A percentile compares a stretch with the other conserved stretches of the same genome.
phyloP scores from a whole-genome alignment of 2,888 invertebrate species.

The Leptopterna dolabrata region DNA sequence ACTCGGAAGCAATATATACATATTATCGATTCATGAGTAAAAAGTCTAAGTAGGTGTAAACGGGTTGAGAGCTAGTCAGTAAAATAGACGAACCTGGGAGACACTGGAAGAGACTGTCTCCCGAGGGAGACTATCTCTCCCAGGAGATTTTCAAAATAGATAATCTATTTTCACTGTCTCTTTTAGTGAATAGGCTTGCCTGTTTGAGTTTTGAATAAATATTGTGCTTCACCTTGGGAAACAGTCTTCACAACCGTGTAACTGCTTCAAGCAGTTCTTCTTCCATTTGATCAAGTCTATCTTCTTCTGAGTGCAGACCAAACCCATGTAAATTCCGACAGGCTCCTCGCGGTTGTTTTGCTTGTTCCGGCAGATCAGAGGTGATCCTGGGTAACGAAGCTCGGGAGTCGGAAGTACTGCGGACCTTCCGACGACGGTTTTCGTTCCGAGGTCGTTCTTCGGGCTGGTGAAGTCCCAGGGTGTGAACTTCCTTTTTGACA shows the following conservation, averaged over 20 bases:
- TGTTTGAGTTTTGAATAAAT: too few relatives aligned
- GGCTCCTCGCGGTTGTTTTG: not conserved
- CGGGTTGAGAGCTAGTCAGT: too few relatives aligned
- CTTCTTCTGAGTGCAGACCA: not conserved
- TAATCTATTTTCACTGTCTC: too few relatives aligned
- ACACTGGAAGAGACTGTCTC: too few relatives aligned
- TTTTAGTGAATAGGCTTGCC: too few relatives aligned
- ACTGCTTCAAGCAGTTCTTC: not conserved
- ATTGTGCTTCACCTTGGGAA: too few relatives aligned
- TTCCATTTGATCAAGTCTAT: not conserved
- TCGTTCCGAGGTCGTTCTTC: not conserved
- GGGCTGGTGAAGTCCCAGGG: not conserved
- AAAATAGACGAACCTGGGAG: too few relatives aligned
- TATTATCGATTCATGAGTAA: too few relatives aligned
- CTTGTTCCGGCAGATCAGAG: not conserved
- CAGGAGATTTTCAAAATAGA: too few relatives aligned
- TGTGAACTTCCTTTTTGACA: not conserved
- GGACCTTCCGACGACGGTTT: not conserved
- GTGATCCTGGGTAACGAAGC: not conserved
- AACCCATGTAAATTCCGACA: not conserved
- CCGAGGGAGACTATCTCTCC: too few relatives aligned
- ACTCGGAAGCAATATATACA: too few relatives aligned
- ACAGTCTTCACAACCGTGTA: not conserved
- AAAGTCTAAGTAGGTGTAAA: too few relatives aligned
- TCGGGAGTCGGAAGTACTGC: not conserved